Conservation (phyloP, 2,797 vertebrate genomes). For the Danio aesculapii region DNA sequence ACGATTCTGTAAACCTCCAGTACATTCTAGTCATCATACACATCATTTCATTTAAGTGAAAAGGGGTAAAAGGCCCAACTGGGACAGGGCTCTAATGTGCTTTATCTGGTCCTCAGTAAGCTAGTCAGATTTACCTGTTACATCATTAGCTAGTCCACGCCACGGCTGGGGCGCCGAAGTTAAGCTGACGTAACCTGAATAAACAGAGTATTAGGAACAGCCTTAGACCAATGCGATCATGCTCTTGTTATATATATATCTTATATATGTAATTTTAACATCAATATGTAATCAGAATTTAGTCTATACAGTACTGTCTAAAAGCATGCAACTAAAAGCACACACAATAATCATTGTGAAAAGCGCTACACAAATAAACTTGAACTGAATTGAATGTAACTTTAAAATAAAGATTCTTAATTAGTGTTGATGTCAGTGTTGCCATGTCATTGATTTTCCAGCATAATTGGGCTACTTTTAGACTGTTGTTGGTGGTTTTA, state of each 20-base stretch:
- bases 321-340: no score
- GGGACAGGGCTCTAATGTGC: conserved; percentile 74
- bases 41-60: conserved; percentile 66
- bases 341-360: no score
- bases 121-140: conserved; percentile 75
- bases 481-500: no score
- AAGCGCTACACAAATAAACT: no score
- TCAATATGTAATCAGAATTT: no score
- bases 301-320: no score
- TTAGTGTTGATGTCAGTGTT: no score
- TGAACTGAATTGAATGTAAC: no score
- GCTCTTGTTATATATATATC: not conserved
- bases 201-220: conserved; percentile 46
- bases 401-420: no score
- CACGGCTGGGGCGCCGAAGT: conserved; percentile 27
- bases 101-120: conserved; percentile 71
- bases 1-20: conserved; percentile 60
- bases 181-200: conserved; percentile 53
- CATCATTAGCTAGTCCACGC: conserved; percentile 70
- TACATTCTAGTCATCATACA: conserved; percentile 51
- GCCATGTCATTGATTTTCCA: no score
- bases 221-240: conserved; percentile 25
- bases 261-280: no score
- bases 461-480: no score
- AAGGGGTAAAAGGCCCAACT: conserved; percentile 68